Evolutionary conservation across 2,113 vertebrate species (phyloP).

Genomic region (Bufo gargarizans): DNA sequence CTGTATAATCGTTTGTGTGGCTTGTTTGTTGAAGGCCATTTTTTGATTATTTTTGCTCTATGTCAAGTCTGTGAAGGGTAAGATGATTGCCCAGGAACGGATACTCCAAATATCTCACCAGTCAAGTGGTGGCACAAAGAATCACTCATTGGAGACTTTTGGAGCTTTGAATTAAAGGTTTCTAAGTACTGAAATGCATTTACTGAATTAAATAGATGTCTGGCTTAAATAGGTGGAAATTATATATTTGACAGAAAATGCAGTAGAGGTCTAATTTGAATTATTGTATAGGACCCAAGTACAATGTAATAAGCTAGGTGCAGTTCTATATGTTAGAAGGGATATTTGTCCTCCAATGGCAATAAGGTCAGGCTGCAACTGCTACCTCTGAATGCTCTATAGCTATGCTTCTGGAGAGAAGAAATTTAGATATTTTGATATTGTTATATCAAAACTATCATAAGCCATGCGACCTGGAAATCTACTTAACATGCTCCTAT

Average conservation of each 20-base stretch:
- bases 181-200: not conserved
- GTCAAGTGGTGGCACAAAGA: slow-evolving; percentile 3
- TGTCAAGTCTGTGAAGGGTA: slow-evolving; percentile 20
- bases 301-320: not conserved
- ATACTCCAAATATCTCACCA: slow-evolving; percentile 23
- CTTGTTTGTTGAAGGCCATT: slow-evolving; percentile 62
- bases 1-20: slow-evolving; percentile 67
- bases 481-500: not conserved
- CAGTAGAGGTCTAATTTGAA: not conserved
- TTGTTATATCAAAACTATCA: not conserved
- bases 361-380: too few species aligned
- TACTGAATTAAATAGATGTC: not conserved
- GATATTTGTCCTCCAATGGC: not conserved
- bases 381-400: too few species aligned
- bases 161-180: not conserved
- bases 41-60: slow-evolving; percentile 51
- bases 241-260: not conserved
- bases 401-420: too few species aligned
- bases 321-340: not conserved
- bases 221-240: not conserved
- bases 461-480: not conserved
- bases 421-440: too few species aligned
- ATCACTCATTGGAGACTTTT: not conserved
- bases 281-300: too few species aligned
- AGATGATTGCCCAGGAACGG: slow-evolving; percentile 33